Evolutionary conservation across 2,888 invertebrate genomes (phyloP), one percentile per base, ranked within the genome.

Genomic region (Melanargia galathea): DNA sequence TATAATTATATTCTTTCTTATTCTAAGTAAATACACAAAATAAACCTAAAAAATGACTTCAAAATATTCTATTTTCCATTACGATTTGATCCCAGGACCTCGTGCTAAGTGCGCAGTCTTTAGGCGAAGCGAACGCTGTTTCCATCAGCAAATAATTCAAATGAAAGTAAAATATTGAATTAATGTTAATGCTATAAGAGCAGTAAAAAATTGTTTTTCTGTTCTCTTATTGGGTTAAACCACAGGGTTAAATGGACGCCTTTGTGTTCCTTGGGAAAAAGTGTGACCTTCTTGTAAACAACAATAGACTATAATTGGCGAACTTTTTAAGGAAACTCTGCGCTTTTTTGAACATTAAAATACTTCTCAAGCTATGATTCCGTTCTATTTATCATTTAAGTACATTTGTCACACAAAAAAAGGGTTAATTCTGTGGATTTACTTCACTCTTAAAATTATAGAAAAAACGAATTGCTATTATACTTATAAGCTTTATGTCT

Each of bases 211-310:
- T 10, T 40, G 7, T 40, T 40, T 40, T 40, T n/a, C n/a, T 40
- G n/a, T 16, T n/a, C 40, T 40, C 40, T 18, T 33, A 26, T 24
- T 24, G 22, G 38, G 38, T 54, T 35, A 54, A 54, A 22, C 8
- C 35, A 10, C n/a, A 8, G 6, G 10, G 11, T 24, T 20, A 24
- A 13, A 24, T 3, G 38, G 60, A 16, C 54, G 57, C 60, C n/a
- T n/a, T n/a, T n/a, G n/a, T n/a, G n/a, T n/a, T n/a, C n/a, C 63
- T 11, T 63, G 63, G 52, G 63, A 66, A 63, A 59, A 38, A 33
- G 13, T 35, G 22, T 60, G 52, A 63, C 49, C 60, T 57, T 18
- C 33, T 26, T 30, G 20, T 38, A 48, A 54, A 24, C 20, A 33
- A 63, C 65, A 66, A 66, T 66, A 22, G n/a, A 22, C 22, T 8